Base-by-base conservation (phyloP, 2,797 vertebrate species). In the Babyrousa celebensis region DNA sequence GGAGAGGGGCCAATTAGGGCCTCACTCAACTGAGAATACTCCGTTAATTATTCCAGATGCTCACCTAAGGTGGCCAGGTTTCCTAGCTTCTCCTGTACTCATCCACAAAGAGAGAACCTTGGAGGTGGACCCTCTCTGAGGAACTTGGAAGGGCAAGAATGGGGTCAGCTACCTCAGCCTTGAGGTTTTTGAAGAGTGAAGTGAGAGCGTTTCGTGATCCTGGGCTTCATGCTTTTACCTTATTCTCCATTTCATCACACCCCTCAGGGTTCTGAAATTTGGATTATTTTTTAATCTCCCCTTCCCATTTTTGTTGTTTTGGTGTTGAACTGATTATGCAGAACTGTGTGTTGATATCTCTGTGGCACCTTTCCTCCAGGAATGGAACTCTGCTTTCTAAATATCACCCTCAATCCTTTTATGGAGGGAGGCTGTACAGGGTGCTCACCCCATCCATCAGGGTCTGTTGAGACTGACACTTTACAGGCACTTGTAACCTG, bases 231-330 rank as follows among this genome's bases (percentile, higher is more conserved):
- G 29, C 77, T 91, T 80, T 48, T 27, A 87, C 48, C 14, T 2
- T 16, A 12, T 85, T 85, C 71, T 72, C 65, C 70, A 21, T 87
- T 85, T 87, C 78, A 60, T 95, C 87, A 80, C 10, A 88, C 23
- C 62, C 32, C 52, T 94, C 85, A 4, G 58, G 62, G 54, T 96
- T 89, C 77, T 83, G 89, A 93, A 95, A 92, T 93, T 15, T 96
- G 92, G 85, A 91, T 96, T 89, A 67, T 54, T 91, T 95, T 96
- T 89, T 85, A 89, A 96, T 96, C 94, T 95, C 91, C 75, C 74
- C 72, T 85, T 85, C 78, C 85, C 68, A 40, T 83, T 95, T 95
- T 62, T 86, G 40, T 78, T 93, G 68, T 94, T 91, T 91, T 88
- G 96, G 29, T 52, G 7, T 83, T 77, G 92, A 88, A 52, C 88